Percentiles rank a stretch among this genome's conserved stretches.
Evolutionary conservation across 2,113 vertebrate species (phyloP).

Genomic region (Neolamprologus falcicula): DNA sequence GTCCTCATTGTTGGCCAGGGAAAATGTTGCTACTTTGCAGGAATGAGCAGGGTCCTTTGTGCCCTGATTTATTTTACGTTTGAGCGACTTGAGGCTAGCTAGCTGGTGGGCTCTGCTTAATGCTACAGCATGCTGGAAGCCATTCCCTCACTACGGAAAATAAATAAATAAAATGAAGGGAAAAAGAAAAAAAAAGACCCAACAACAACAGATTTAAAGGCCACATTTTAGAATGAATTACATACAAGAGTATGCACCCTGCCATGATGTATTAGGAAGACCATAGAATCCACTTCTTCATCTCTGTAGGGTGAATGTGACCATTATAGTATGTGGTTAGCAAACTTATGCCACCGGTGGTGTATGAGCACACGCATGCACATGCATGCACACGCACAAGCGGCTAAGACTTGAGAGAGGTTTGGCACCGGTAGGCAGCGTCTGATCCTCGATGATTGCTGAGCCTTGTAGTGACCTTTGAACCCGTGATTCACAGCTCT

Average conservation of each 20-base stretch:
- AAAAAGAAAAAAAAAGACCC: slow-evolving; percentile 15
- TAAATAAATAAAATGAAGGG: slow-evolving; percentile 60
- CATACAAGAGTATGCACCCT: slow-evolving; percentile 69
- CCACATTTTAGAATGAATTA: slow-evolving; percentile 80
- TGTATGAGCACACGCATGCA: not conserved
- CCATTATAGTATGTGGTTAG: slow-evolving; percentile 60
- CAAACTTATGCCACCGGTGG: slow-evolving; percentile 52
- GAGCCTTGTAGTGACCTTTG: slow-evolving; percentile 46
- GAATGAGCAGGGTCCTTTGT: slow-evolving; percentile 70
- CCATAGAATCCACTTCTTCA: slow-evolving; percentile 56
- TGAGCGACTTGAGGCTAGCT: slow-evolving; percentile 81
- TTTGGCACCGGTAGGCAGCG: slow-evolving; percentile 45
- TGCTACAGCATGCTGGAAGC: slow-evolving; percentile 74
- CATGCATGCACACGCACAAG: not conserved
- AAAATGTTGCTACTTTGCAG: slow-evolving; percentile 83
- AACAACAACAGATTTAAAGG: slow-evolving; percentile 76
- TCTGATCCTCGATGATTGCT: slow-evolving; percentile 60
- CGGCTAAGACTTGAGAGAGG: not conserved
- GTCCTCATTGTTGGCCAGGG: slow-evolving; percentile 80
- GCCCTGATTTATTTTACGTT: slow-evolving; percentile 88
- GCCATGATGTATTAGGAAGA: slow-evolving; percentile 72
- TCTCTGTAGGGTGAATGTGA: slow-evolving; percentile 66
- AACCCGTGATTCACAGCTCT: slow-evolving; percentile 58
- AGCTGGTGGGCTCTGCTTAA: slow-evolving; percentile 77
- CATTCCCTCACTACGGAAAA: slow-evolving; percentile 66